Base-by-base conservation (phyloP, 2,797 vertebrate genomes). In the Tinamus major region DNA sequence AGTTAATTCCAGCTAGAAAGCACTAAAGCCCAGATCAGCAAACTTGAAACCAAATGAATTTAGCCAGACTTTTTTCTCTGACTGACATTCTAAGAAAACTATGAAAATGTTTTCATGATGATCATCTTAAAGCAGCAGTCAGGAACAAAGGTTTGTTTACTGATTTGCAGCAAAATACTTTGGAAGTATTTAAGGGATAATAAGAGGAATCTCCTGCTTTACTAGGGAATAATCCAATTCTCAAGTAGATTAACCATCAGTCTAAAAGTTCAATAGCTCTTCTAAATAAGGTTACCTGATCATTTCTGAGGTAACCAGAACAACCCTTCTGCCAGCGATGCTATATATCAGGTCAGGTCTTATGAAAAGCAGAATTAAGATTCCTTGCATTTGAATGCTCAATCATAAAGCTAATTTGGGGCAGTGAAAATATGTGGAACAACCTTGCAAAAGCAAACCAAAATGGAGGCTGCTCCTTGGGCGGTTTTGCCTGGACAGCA, bases 1-100 rank as follows among this genome's bases (percentile, higher is more conserved):
- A 78, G 13, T 26, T 87, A 79, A 42, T 90, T 92, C 33, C 41
- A 85, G 62, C 31, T 81, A 87, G 62, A 81, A 61, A 75, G 81
- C 29, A 78, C 53, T 91, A 84, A 90, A 39, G 13, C 17, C 41
- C 39, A 48, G 75, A 94, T 29, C 23, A 93, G 33, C 23, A 91
- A 85, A 89, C 59, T 49, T 80, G 78, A 85, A 94, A 81, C 4
- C n/a, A 84, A 39, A 11, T 91, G 74, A 90, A 91, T 76, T 88
- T 76, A 85, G 85, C 15, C 4, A 82, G 33, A 41, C 21, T 19
- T 9, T 15, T 70, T 62, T 79, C 24, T 67, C 26, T 89, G 35
- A 74, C 18, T 18, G 77, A 61, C 1, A 61, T 62, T 72, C 75
- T 77, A 51, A 84, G 51, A 91, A 79, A 71, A 69, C n/a, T 85